A percentile compares a stretch with the other conserved stretches of the same genome.
Evolutionary conservation across 2,888 invertebrate species (phyloP).

Genomic region (Coelinius sp.): DNA sequence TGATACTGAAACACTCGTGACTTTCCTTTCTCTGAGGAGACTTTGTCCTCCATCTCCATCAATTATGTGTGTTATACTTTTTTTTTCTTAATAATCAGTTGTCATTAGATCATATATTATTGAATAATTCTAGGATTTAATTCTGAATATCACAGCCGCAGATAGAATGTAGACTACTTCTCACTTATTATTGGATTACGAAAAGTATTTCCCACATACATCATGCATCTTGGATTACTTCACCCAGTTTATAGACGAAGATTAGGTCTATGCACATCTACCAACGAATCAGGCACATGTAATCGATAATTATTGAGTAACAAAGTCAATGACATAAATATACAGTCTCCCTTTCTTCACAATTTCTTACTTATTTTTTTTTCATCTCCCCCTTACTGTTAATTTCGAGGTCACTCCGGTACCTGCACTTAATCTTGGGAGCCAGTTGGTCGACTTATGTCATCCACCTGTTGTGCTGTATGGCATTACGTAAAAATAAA

Average conservation of each 20-base stretch:
- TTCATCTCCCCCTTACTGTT: not conserved
- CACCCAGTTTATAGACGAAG: not conserved
- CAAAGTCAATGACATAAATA: constrained; percentile 12
- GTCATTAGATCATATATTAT: too few relatives aligned
- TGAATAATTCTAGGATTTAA: too few relatives aligned
- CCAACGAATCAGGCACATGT: not conserved
- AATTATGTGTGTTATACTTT: too few relatives aligned
- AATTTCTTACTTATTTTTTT: constrained; percentile 1
- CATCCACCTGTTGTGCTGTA: not conserved
- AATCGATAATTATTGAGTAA: constrained; percentile 37
- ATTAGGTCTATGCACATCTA: constrained; percentile 5
- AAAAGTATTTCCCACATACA: not conserved
- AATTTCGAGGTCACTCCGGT: not conserved
- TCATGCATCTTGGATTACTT: constrained; percentile 8
- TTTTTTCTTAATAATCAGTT: not conserved
- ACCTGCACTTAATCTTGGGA: not conserved
- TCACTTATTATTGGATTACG: not conserved
- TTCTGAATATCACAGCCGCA: too few relatives aligned
- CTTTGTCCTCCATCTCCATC: not conserved
- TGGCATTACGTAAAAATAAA: constrained; percentile 11
- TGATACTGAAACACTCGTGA: not conserved
- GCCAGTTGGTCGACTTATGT: constrained; percentile 12
- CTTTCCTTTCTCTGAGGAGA: not conserved
- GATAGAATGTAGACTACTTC: not conserved
- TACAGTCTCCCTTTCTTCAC: constrained; percentile 14